These are phyloP conservation scores for Pipistrellus pipistrellus DNA, from an alignment of 2,797 vertebrate genomes.

Conservation along the genomic window DNA sequence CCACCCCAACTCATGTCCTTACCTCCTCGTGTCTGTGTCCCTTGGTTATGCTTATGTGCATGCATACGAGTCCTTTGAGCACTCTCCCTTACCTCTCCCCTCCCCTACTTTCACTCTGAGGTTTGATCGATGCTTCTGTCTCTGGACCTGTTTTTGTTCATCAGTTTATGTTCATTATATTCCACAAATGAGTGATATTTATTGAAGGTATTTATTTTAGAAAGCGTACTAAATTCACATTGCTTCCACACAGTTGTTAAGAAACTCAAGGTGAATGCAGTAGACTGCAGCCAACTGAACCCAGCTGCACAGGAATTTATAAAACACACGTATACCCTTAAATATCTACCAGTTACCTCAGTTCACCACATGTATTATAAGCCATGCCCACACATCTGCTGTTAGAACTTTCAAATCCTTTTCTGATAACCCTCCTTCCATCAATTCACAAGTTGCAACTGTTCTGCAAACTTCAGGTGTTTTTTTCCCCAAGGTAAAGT, in stretches of 20 bases:
- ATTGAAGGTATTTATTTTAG: slow-evolving; percentile 25
- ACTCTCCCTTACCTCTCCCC: too few relatives aligned
- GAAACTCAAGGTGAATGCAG: background rate
- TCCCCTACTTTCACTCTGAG: too few relatives aligned
- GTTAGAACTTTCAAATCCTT: background rate
- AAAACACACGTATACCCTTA: background rate
- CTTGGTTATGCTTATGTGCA: too few relatives aligned
- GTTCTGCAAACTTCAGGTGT: background rate
- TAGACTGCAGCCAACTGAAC: background rate
- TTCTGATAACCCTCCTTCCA: background rate
- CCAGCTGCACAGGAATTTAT: background rate
- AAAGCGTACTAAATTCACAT: slow-evolving; percentile 33
- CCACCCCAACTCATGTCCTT: too few relatives aligned
- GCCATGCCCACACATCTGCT: background rate
- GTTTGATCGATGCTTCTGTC: too few relatives aligned
- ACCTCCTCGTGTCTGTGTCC: too few relatives aligned
- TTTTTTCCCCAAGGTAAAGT: background rate
- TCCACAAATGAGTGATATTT: too few relatives aligned
- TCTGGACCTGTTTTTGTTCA: too few relatives aligned
- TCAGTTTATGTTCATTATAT: too few relatives aligned
- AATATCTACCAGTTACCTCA: background rate
- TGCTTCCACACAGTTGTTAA: background rate
- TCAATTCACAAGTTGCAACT: background rate
- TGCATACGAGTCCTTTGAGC: too few relatives aligned
- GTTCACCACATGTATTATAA: background rate